Evolutionary conservation across 2,888 invertebrate genomes (phyloP).

Genomic region (Hydriomena furcata): DNA sequence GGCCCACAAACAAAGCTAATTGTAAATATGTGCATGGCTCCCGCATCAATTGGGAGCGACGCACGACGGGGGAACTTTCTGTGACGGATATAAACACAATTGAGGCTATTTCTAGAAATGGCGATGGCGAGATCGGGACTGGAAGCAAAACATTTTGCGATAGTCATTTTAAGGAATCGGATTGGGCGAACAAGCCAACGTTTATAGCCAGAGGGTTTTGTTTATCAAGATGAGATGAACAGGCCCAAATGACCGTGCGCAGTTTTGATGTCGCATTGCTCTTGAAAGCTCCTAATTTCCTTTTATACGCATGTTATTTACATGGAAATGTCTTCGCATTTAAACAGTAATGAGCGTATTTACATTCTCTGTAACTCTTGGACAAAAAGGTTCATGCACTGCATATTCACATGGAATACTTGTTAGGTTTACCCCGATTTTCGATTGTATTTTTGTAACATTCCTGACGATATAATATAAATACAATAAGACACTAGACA

Average conservation of each 20-base stretch:
- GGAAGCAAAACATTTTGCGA: slow-evolving; percentile 32
- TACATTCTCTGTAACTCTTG: slow-evolving; percentile 7
- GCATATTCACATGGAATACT: slow-evolving; percentile 7
- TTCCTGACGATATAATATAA: slow-evolving; percentile 12
- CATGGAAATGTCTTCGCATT: slow-evolving; percentile 12
- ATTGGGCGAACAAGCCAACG: slow-evolving; percentile 4
- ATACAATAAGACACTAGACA: slow-evolving; percentile 9
- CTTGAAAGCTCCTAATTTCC: slow-evolving; percentile 14
- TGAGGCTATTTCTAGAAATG: slow-evolving; percentile 72
- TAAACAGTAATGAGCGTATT: slow-evolving; percentile 7
- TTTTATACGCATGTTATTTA: slow-evolving; percentile 17
- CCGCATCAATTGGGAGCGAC: slow-evolving; percentile 78
- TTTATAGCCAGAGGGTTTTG: slow-evolving; percentile 6
- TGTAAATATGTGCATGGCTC: slow-evolving; percentile 72
- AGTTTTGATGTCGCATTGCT: slow-evolving; percentile 20
- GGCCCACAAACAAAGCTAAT: slow-evolving; percentile 73
- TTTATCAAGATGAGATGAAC: slow-evolving; percentile 20
- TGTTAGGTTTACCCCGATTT: too few species aligned
- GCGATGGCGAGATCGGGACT: slow-evolving; percentile 52
- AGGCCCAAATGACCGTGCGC: slow-evolving; percentile 14
- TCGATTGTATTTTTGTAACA: slow-evolving; percentile 11
- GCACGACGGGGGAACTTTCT: slow-evolving; percentile 75
- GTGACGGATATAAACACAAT: slow-evolving; percentile 76
- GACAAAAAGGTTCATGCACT: slow-evolving; percentile 13
- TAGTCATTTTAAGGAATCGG: slow-evolving; percentile 25